A percentile compares a stretch with the other conserved stretches of the same genome.
phyloP scores from a whole-genome alignment of 2,888 invertebrate genomes.

The Polydrusus tereticollis region DNA sequence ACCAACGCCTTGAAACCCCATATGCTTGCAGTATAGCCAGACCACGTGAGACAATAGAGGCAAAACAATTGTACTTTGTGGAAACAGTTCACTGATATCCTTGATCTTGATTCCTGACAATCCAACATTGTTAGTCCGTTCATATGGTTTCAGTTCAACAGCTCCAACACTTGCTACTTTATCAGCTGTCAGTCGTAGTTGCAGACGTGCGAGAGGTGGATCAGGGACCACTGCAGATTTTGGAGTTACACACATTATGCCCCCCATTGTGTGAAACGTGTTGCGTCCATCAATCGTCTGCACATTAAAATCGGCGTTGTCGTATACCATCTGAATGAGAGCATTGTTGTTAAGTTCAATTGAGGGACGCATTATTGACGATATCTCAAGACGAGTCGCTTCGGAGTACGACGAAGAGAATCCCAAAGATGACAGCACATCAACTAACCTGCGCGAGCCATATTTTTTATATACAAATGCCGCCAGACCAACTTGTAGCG shows the following conservation, averaged over 20 bases:
- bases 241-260: constrained; percentile 28
- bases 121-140: constrained; percentile 53
- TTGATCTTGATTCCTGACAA: constrained; percentile 51
- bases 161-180: constrained; percentile 53
- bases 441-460: constrained; percentile 31
- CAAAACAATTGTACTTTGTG: not conserved
- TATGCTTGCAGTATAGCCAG: constrained; percentile 48
- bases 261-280: constrained; percentile 33
- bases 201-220: no score
- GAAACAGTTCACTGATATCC: constrained; percentile 48
- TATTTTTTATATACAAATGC: constrained; percentile 35
- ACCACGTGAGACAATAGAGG: not conserved
- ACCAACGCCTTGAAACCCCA: constrained; percentile 52
- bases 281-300: constrained; percentile 24
- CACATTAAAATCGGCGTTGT: constrained; percentile 27
- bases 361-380: not conserved
- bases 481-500: not conserved
- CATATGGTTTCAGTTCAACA: constrained; percentile 51
- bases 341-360: not conserved
- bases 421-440: constrained; percentile 24
- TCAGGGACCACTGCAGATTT: no score
- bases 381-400: constrained; percentile 19
- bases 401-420: constrained; percentile 23
- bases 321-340: not conserved
- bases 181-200: constrained; percentile 51